Conservation (phyloP, 2,797 vertebrate genomes). For the Falco novaeseelandiae region DNA sequence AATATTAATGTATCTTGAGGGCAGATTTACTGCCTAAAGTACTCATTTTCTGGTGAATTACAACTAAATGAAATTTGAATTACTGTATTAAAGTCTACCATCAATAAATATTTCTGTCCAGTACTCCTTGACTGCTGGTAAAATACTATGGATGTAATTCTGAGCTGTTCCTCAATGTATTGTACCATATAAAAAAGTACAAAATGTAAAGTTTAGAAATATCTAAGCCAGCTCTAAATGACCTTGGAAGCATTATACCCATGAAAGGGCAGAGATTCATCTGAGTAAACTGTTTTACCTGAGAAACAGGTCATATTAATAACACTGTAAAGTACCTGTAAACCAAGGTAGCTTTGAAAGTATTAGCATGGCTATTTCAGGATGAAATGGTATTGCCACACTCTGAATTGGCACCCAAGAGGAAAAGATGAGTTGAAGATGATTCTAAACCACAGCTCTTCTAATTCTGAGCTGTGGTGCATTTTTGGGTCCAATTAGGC, state of each 20-base stretch:
- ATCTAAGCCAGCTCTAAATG: neutral
- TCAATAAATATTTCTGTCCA: slow-evolving; percentile 14
- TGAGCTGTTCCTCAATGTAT: neutral
- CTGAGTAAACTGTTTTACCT: neutral
- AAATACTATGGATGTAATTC: neutral
- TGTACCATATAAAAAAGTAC: neutral
- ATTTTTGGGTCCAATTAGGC: neutral
- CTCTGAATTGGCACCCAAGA: neutral
- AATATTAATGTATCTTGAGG: slow-evolving; percentile 20
- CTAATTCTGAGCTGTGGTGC: neutral
- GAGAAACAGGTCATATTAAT: neutral
- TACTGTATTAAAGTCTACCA: neutral
- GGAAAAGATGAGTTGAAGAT: neutral
- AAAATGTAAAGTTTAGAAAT: neutral
- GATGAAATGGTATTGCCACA: neutral
- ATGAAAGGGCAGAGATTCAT: neutral
- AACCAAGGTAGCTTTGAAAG: neutral
- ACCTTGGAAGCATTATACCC: neutral
- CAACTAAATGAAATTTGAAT: slow-evolving; percentile 21
- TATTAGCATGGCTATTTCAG: neutral
- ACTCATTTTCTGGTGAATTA: slow-evolving; percentile 36
- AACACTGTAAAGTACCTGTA: neutral
- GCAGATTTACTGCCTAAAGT: slow-evolving; percentile 20
- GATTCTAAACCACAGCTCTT: neutral
- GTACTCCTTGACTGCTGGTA: neutral